A percentile compares a stretch with the other conserved stretches of the same genome.
Conservation (phyloP, 1,140 invertebrate species). For the Drosophila ambigua region DNA sequence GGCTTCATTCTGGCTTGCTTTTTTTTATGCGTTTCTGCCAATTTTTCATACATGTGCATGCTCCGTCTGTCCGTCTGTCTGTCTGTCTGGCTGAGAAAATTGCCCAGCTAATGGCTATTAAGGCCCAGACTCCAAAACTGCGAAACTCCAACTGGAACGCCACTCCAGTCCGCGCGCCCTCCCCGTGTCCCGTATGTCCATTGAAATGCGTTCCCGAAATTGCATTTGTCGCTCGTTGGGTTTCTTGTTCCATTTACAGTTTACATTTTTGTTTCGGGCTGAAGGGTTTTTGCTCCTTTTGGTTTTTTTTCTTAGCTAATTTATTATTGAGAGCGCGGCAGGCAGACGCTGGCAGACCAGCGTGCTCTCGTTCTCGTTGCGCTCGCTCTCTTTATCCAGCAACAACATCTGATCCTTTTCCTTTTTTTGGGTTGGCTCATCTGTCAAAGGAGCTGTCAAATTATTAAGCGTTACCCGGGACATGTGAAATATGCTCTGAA, state of each 20-base stretch:
- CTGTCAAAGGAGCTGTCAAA: slow-evolving; percentile 75
- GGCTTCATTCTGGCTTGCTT: slow-evolving; percentile 23
- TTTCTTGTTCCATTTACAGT: slow-evolving; percentile 60
- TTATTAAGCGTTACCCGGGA: slow-evolving; percentile 72
- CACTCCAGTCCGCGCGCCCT: slow-evolving; percentile 11
- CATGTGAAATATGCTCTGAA: slow-evolving; percentile 62
- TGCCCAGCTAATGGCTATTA: slow-evolving; percentile 78
- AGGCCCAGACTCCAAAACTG: slow-evolving; percentile 47
- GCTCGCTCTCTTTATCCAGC: not conserved
- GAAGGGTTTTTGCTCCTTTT: slow-evolving; percentile 1
- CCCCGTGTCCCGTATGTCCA: slow-evolving; percentile 9
- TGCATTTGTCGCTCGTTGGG: slow-evolving; percentile 55
- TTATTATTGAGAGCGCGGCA: slow-evolving; percentile 61
- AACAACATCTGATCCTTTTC: too few species aligned
- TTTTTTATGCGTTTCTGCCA: slow-evolving; percentile 65
- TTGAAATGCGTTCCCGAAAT: slow-evolving; percentile 53
- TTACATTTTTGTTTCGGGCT: slow-evolving; percentile 33
- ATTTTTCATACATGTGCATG: slow-evolving; percentile 62
- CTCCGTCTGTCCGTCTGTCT: slow-evolving; percentile 10
- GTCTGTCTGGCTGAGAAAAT: slow-evolving; percentile 53
- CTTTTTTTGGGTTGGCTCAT: slow-evolving; percentile 42
- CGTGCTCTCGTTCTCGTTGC: slow-evolving; percentile 12
- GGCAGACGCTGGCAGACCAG: too few species aligned
- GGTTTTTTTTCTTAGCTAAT: slow-evolving; percentile 61
- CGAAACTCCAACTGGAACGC: slow-evolving; percentile 1